These are phyloP conservation scores for Vultur gryphus DNA, from an alignment of 2,797 vertebrate genomes.

Conservation along the genomic window DNA sequence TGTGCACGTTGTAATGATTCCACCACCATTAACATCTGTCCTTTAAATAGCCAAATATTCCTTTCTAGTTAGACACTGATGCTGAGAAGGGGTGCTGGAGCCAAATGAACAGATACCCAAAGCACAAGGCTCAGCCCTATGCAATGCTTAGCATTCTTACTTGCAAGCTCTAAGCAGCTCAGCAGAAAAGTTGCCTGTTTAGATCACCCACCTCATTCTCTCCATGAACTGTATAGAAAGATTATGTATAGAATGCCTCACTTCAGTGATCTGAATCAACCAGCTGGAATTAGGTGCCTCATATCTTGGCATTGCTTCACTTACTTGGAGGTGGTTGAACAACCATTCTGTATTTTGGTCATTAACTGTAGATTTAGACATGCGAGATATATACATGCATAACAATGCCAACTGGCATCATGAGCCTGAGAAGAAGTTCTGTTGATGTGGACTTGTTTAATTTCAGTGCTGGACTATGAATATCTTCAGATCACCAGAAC, in stretches of 20 bases:
- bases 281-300: neutral
- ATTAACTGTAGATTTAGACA: neutral
- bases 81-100: neutral
- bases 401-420: neutral
- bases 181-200: neutral
- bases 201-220: neutral
- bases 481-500: neutral
- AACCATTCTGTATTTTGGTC: neutral
- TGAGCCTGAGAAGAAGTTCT: neutral
- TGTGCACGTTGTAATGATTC: neutral
- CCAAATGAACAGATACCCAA: neutral
- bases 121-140: neutral
- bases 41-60: neutral
- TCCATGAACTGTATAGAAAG: neutral
- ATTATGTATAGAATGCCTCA: neutral
- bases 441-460: neutral
- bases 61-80: neutral
- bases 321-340: neutral
- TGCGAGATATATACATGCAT: neutral
- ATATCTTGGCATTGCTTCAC: neutral
- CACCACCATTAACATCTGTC: neutral
- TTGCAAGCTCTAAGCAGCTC: neutral
- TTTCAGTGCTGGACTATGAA: neutral
- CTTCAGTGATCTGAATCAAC: neutral
- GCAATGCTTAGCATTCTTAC: accelerated